These are phyloP conservation scores for Aphelinus certus DNA, from an alignment of 1,140 invertebrate species.

Conservation along the genomic window DNA sequence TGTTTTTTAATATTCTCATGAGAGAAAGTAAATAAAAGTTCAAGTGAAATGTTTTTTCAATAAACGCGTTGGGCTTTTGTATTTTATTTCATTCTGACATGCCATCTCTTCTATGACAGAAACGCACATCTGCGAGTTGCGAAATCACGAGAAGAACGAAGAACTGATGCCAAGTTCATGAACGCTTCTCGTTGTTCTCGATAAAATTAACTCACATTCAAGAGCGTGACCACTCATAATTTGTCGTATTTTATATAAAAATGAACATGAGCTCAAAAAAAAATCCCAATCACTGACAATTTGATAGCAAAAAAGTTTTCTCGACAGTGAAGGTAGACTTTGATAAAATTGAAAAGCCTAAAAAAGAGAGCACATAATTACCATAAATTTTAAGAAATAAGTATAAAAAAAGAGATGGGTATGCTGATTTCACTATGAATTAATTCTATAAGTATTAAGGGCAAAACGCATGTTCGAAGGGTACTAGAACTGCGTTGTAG, in stretches of 20 bases:
- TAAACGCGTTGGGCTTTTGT: constrained; percentile 5
- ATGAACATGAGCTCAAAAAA: constrained; percentile 22
- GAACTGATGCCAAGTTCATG: not conserved
- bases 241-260: constrained; percentile 43
- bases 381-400: constrained; percentile 25
- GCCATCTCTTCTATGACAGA: constrained; percentile 13
- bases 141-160: not conserved
- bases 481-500: constrained; percentile 19
- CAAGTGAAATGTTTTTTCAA: constrained; percentile 12
- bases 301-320: constrained; percentile 11
- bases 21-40: constrained; percentile 19
- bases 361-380: constrained; percentile 35
- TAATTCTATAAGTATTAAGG: constrained; percentile 22
- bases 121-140: not conserved
- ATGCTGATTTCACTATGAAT: constrained; percentile 35
- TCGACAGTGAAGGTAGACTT: constrained; percentile 23
- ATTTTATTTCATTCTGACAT: constrained; percentile 7
- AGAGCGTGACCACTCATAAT: constrained; percentile 40
- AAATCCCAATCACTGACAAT: constrained; percentile 12
- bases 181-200: constrained; percentile 13
- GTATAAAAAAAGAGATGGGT: constrained; percentile 25
- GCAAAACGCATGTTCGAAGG: constrained; percentile 12
- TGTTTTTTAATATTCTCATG: constrained; percentile 22
- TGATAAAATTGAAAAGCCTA: constrained; percentile 37
- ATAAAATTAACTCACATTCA: constrained; percentile 18